Percentiles rank a stretch among this genome's conserved stretches.
Conservation (phyloP, 2,888 invertebrate species). For the Ophion ventricosus region DNA sequence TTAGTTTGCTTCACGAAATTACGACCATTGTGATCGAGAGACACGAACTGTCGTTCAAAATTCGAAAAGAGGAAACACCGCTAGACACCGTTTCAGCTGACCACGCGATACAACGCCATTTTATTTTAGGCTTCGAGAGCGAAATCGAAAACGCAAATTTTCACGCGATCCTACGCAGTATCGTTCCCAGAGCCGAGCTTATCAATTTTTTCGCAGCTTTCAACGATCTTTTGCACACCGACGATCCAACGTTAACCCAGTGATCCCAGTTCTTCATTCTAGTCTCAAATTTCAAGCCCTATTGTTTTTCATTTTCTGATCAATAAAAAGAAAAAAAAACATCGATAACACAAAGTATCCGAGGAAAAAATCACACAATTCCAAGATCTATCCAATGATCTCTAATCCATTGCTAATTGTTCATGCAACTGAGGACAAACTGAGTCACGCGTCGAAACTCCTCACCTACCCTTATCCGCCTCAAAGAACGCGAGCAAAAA, state of each 20-base stretch:
- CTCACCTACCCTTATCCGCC: not conserved
- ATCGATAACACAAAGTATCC: too few relatives aligned
- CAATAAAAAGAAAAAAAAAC: not conserved
- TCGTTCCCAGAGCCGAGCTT: not conserved
- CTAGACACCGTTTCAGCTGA: constrained; percentile 1
- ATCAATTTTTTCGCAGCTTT: not conserved
- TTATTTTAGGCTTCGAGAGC: constrained; percentile 12
- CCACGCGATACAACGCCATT: constrained; percentile 17
- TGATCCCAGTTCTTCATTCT: too few relatives aligned
- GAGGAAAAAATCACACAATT: too few relatives aligned
- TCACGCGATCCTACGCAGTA: not conserved
- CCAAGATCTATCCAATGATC: too few relatives aligned
- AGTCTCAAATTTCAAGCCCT: too few relatives aligned
- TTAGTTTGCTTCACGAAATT: constrained; percentile 1
- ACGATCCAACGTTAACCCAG: not conserved
- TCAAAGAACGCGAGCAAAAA: not conserved
- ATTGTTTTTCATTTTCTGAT: not conserved
- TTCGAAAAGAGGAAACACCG: constrained; percentile 4
- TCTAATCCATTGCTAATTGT: too few relatives aligned
- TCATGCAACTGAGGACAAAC: not conserved
- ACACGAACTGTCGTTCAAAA: not conserved
- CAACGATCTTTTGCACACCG: not conserved
- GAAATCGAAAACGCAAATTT: constrained; percentile 9
- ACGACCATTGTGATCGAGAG: not conserved
- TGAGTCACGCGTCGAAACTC: not conserved